Evolutionary conservation across 2,888 invertebrate genomes (phyloP), one percentile per base, ranked within the genome.

Genomic region (Brenthis hecate): DNA sequence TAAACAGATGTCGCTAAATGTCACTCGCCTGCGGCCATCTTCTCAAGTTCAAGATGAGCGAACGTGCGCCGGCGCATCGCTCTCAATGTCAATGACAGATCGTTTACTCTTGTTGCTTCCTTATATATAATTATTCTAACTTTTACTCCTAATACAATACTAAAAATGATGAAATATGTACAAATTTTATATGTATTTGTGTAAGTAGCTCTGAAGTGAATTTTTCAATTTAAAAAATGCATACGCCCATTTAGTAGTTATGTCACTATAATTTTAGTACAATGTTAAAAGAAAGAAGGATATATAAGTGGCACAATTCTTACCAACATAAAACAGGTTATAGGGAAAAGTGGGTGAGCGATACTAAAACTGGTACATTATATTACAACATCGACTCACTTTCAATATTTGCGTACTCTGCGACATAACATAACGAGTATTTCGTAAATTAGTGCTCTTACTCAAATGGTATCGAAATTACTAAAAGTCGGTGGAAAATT

Each of bases 21-120:
- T 81, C 83, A 82, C 76, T 82, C 73, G 83, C 74, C 78, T 72
- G 73, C 77, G 77, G 80, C 74, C 78, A 80, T 74, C 74, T 62
- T 79, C 84, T 80, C 88, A 91, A 91, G 91, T 90, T 91, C 91
- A 91, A 91, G 91, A 91, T 81, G 86, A 88, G 80, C 77, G 77
- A 70, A 73, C 66, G 57, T 75, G 77, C 76, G 80, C 77, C 61
- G 72, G 77, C 83, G 80, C 80, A 78, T 79, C 81, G 77, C 68
- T 80, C 75, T 84, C 85, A 88, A 88, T 88, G 87, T 87, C 89
- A 89, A 85, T 88, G 86, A 85, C 88, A 74, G 76, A 81, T 81
- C 72, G 74, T 78, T 85, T 80, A 82, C 88, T 88, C 88, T 90
- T 86, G 70, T 81, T 66, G 74, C 77, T 80, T 82, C 81, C 82